Percentiles rank a stretch among this genome's conserved stretches.
Conservation (phyloP, 1,140 invertebrate genomes). For the Pristionchus pacificus region DNA sequence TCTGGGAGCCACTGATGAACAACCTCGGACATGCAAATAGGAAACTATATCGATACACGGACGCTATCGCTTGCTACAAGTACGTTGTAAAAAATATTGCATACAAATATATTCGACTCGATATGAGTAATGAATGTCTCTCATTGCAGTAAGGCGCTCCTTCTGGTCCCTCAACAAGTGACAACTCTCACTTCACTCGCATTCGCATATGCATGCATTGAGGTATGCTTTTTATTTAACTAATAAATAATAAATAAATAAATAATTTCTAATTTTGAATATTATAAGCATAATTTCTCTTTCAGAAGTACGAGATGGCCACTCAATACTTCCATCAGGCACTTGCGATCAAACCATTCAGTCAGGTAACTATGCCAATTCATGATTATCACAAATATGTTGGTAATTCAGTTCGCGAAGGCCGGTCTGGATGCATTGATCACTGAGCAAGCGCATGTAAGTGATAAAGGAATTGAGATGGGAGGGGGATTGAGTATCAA, state of each 20-base stretch:
- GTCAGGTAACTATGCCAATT: neutral
- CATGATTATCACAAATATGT: neutral
- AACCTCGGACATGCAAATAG: neutral
- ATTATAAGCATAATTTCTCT: neutral
- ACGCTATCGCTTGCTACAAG: no score
- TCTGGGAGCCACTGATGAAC: neutral
- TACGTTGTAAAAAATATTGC: no score
- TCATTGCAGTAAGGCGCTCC: neutral
- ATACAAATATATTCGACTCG: neutral
- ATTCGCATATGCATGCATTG: neutral
- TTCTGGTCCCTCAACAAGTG: neutral
- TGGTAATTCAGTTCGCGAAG: no score
- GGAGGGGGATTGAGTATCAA: no score
- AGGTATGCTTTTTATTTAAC: no score
- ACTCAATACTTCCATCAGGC: neutral
- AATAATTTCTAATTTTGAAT: neutral
- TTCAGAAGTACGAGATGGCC: neutral
- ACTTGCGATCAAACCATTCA: neutral
- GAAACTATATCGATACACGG: neutral
- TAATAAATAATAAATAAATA: no score
- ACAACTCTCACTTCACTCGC: neutral
- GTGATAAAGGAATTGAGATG: no score
- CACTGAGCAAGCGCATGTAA: neutral
- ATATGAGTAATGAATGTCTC: neutral
- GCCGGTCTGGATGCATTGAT: neutral